These are phyloP conservation scores for Digitonthophagus gazella DNA, from an alignment of 2,888 invertebrate genomes.

Conservation along the genomic window DNA sequence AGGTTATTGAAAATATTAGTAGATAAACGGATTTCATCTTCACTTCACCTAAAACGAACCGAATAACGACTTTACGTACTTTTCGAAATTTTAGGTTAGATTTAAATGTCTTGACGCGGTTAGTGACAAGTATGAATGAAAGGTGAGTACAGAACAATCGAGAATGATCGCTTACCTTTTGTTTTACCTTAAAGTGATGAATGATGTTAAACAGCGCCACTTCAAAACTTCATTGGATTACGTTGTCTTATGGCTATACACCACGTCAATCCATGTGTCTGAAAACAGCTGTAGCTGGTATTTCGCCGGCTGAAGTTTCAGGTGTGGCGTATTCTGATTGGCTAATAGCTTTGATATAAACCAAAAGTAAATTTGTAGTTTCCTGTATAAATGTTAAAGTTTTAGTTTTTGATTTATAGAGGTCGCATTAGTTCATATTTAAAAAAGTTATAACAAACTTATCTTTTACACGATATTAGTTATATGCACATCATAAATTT, in stretches of 20 bases:
- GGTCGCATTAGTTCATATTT: too few relatives aligned
- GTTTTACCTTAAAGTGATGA: not conserved
- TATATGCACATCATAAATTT: too few relatives aligned
- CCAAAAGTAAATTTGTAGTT: not conserved
- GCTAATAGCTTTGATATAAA: conserved; percentile 10
- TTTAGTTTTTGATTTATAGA: too few relatives aligned
- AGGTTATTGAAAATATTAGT: too few relatives aligned
- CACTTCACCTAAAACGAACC: not conserved
- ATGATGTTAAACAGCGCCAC: not conserved
- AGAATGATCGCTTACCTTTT: not conserved
- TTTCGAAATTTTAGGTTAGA: not conserved
- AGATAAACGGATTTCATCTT: conserved; percentile 19
- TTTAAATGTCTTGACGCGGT: not conserved
- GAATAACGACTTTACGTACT: not conserved
- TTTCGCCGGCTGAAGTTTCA: conserved; percentile 28
- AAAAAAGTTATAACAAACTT: too few relatives aligned
- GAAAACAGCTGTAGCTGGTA: conserved; percentile 27
- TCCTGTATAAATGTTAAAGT: too few relatives aligned
- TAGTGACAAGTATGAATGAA: not conserved
- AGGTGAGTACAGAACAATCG: too few relatives aligned
- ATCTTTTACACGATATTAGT: too few relatives aligned
- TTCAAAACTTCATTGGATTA: conserved; percentile 17
- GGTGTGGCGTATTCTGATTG: conserved; percentile 33
- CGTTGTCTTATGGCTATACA: conserved; percentile 22
- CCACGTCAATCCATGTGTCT: conserved; percentile 27